Base-by-base conservation (phyloP, 1,140 invertebrate species). In the Idris sp. region DNA sequence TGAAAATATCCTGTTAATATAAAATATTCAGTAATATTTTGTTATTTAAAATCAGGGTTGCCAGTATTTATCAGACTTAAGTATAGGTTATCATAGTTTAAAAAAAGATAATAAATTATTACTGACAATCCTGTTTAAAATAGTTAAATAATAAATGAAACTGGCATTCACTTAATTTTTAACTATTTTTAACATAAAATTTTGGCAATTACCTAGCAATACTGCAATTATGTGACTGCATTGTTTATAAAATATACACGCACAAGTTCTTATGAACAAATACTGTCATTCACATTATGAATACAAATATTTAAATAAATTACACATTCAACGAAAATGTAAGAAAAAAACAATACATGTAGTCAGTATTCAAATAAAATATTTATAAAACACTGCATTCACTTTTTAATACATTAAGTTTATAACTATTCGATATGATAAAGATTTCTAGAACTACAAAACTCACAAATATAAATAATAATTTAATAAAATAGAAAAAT, bases 391-490 rank as follows among this genome's bases (percentile, higher is more conserved):
- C 30, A 54, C 14, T 6, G 8, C 28, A n/a, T 25, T 38, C 31
- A 15, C 1, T n/a, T 40, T 54, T 40, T 40, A 40, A 54, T 10
- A 26, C 41, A 35, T 25, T 44, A 58, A 6, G 16, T n/a, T n/a
- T n/a, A 30, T 35, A 58, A n/a, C 44, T 43, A 35, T 44, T 58
- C 53, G 40, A 58, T 58, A 58, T 58, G 53, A 44, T 26, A 10
- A 44, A 58, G 40, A 35, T 58, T 44, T 58, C 53, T 44, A 35
- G 41, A 43, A 30, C 6, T 44, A 25, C 38, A 44, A 58, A 14
- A 58, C 44, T 58, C n/a, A n/a, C n/a, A n/a, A n/a, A n/a, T n/a
- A n/a, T n/a, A n/a, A n/a, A n/a, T n/a, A n/a, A n/a, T n/a, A n/a
- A n/a, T n/a, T n/a, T n/a, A n/a, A n/a, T n/a, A n/a, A n/a, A n/a